Percentiles rank a stretch among this genome's conserved stretches.
Conservation (phyloP, 2,113 vertebrate species). For the Osmerus eperlanus region DNA sequence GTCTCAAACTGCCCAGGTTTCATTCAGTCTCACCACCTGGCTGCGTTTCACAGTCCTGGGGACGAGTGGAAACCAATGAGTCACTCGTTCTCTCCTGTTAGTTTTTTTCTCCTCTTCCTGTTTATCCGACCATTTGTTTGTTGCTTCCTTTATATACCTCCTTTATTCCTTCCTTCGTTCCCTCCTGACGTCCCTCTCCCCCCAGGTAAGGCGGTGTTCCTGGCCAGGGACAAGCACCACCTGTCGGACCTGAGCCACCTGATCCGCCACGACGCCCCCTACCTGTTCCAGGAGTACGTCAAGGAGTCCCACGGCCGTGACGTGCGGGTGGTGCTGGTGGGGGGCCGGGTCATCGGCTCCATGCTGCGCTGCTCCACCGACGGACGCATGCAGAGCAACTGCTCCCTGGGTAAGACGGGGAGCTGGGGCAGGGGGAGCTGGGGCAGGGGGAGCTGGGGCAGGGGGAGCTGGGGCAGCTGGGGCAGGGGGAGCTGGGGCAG, state of each 20-base stretch:
- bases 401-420: constrained; percentile 73
- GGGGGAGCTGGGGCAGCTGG: too few relatives aligned
- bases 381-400: constrained; percentile 91
- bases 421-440: too few relatives aligned
- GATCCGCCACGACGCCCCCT: constrained; percentile 86
- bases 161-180: too few relatives aligned
- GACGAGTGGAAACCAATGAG: too few relatives aligned
- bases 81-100: too few relatives aligned
- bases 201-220: constrained; percentile 86
- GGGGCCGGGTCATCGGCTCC: constrained; percentile 83
- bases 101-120: not conserved
- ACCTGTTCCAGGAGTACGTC: constrained; percentile 90
- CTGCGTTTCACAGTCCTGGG: too few relatives aligned
- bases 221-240: constrained; percentile 87
- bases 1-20: too few relatives aligned
- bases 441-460: too few relatives aligned
- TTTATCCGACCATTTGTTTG: too few relatives aligned
- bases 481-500: too few relatives aligned
- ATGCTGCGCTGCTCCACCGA: constrained; percentile 90
- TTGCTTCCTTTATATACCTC: too few relatives aligned
- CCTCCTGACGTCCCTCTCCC: not conserved
- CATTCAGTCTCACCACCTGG: too few relatives aligned
- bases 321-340: constrained; percentile 85
- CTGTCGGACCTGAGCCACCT: constrained; percentile 86
- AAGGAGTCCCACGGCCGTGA: constrained; percentile 88